Base-by-base conservation (phyloP, 1,140 invertebrate genomes). In the Papilio helenus region DNA sequence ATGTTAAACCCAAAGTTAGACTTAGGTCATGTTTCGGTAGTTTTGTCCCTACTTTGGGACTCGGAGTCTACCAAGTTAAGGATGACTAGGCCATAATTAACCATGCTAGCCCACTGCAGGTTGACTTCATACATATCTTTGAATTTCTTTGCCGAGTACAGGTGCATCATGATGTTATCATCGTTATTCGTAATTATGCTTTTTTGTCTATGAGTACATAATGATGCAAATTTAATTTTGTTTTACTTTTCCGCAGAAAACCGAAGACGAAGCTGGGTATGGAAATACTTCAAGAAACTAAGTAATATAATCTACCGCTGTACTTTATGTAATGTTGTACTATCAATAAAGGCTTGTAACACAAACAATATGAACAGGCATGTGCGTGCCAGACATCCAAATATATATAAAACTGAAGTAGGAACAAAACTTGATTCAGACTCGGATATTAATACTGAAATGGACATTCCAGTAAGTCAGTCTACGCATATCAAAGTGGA, bases 341-440 rank as follows among this genome's bases (percentile, higher is more conserved):
- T 94, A 8, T 94, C 93, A 0, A 94, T 93, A 80, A 94, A 94
- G 74, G 92, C 90, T 1, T 92, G 89, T 76, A 94, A 94, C 61
- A 90, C 90, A 0, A 94, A 94, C 79, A 94, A 94, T 68, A 92
- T 94, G 93, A 94, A 94, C 55, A 81, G 93, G 10, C 93, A 94
- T 42, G 85, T 94, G 1, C 72, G 90, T 10, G 89, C 90, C 0
- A 85, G 87, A 61, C 93, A 94, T 79, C 88, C 89, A 1, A 80
- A 71, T 73, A 51, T 89, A 3, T 90, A 85, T 23, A 85, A 87
- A 55, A 49, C 83, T 0, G 89, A 90, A 72, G 79, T 88, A 0
- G 86, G 80, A n/a, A 85, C 80, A 72, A 90, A 87, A 42, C 71
- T 77, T 18, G 79, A 83, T 0, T 39, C 20, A n/a, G 55, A 76